Percentiles rank a stretch among this genome's conserved stretches.
These are phyloP conservation scores for Rana temporaria DNA, from an alignment of 2,113 vertebrate genomes.

Conservation along the genomic window DNA sequence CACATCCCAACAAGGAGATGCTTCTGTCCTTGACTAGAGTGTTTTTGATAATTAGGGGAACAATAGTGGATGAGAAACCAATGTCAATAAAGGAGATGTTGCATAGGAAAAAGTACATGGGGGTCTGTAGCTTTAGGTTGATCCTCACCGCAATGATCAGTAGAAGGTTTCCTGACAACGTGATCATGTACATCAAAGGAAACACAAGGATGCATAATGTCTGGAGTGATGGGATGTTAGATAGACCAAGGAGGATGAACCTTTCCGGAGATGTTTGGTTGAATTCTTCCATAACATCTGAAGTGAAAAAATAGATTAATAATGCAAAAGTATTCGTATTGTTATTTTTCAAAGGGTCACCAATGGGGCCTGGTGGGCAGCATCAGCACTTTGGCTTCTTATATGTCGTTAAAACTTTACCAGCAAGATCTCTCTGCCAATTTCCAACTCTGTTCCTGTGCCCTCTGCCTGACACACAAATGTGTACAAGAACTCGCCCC, in stretches of 20 bases:
- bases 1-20: not conserved
- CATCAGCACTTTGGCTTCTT: too few species aligned
- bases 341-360: too few species aligned
- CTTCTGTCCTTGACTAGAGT: not conserved
- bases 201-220: not conserved
- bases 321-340: too few species aligned
- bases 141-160: constrained; percentile 4
- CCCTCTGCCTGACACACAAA: too few species aligned
- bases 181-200: not conserved
- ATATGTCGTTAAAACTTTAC: too few species aligned
- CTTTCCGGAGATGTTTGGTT: not conserved
- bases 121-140: not conserved
- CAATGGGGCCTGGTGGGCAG: too few species aligned
- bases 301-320: too few species aligned
- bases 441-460: too few species aligned
- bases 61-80: not conserved
- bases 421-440: too few species aligned
- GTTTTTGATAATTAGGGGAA: not conserved
- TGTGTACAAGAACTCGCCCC: too few species aligned
- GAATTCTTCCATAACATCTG: not conserved
- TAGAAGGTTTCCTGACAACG: not conserved
- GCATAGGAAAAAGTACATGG: not conserved
- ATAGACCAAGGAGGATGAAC: not conserved
- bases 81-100: constrained; percentile 38
- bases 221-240: not conserved